These are phyloP conservation scores for Mustelus asterias DNA, from an alignment of 2,113 vertebrate species.

Conservation along the genomic window DNA sequence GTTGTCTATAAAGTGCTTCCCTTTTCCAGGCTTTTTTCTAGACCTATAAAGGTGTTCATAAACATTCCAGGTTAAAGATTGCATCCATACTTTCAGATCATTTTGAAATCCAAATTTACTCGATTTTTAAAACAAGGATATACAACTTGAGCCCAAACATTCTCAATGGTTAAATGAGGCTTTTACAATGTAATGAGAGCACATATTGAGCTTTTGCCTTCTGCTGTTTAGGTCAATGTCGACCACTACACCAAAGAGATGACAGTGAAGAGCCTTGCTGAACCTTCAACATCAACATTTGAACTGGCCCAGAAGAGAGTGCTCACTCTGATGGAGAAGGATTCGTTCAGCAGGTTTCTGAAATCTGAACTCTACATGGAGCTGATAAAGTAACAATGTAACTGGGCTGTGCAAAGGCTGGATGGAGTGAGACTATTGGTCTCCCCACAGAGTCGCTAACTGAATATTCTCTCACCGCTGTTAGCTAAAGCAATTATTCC, in stretches of 20 bases:
- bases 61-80: not conserved
- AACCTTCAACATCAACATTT: constrained; percentile 73
- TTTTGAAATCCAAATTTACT: not conserved
- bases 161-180: not conserved
- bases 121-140: not conserved
- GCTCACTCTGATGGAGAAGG: constrained; percentile 91
- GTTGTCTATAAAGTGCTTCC: not conserved
- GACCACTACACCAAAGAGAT: constrained; percentile 88
- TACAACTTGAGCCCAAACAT: not conserved
- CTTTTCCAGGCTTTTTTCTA: not conserved
- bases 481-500: constrained; percentile 8
- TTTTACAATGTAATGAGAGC: not conserved
- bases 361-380: constrained; percentile 79
- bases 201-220: not conserved
- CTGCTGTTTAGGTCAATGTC: constrained; percentile 76
- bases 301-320: constrained; percentile 87
- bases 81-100: not conserved
- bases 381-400: constrained; percentile 63
- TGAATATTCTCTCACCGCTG: constrained; percentile 25
- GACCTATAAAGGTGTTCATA: not conserved
- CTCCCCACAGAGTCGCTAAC: not conserved
- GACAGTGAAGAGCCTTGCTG: constrained; percentile 83
- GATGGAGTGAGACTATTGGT: not conserved
- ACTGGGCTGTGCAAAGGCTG: constrained; percentile 42
- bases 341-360: constrained; percentile 86